Base-by-base conservation (phyloP, 2,113 vertebrate species). In the Argyrosomus japonicus region DNA sequence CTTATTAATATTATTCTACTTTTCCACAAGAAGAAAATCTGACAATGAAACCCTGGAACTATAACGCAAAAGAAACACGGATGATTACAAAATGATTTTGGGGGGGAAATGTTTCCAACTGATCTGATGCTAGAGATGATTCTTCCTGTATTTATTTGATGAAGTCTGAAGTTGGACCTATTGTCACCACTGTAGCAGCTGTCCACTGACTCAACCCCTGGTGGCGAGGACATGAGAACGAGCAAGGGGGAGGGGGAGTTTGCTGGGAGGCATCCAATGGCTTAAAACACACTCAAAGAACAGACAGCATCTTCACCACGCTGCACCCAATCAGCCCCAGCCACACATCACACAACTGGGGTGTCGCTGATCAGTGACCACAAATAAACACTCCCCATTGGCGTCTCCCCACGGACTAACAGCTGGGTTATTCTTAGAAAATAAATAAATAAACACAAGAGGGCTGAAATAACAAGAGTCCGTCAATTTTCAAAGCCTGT, bases 1-100 rank as follows among this genome's bases (percentile, higher is more conserved):
- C 89, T 93, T 94, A 93, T 92, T 92, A 95, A 91, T 92, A 94
- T 93, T 92, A 92, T 91, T 88, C 86, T 87, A 83, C 83, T 93
- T 93, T 90, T 91, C 79, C 79, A 86, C 82, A 82, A 90, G 87
- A 82, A 87, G 70, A 84, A 87, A 88, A 86, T 90, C 78, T 88
- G 92, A 92, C 91, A 89, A 82, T 69, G 87, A 92, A 87, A 90
- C 69, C 82, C 82, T 82, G 54, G 86, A 83, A 87, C 75, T 75
- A 75, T 64, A 81, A 72, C 85, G 79, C 89, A 68, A 91, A 86
- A 84, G 73, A 74, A 90, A 91, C 79, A 81, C 10, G 47, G 47
- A 48, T 56, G 63, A 36, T 64, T 63, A 76, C 27, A 51, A 84
- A 81, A 81, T 80, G 29, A 83, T 69, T 78, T 83, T 73, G 67